Conservation (phyloP, 2,113 vertebrate species). For the Tylochromis polylepis region DNA sequence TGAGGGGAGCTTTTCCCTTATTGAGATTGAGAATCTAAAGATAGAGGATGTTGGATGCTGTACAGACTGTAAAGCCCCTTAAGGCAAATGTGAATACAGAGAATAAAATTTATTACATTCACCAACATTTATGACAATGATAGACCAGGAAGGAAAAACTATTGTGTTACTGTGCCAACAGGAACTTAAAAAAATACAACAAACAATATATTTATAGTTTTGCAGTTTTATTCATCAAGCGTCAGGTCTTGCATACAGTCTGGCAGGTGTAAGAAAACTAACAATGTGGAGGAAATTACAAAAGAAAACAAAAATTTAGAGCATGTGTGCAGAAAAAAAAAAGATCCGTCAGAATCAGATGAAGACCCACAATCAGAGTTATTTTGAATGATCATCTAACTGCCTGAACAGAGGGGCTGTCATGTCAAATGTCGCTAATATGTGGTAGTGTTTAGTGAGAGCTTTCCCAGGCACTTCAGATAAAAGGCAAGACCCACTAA, state of each 20-base stretch:
- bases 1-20: background rate
- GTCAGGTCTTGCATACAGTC: background rate
- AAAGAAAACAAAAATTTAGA: background rate
- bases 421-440: background rate
- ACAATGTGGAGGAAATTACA: background rate
- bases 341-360: background rate
- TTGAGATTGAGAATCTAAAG: background rate
- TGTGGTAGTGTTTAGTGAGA: background rate
- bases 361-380: background rate
- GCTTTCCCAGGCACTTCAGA: conserved; percentile 29
- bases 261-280: background rate
- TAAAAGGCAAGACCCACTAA: conserved; percentile 18
- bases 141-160: background rate
- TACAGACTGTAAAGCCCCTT: background rate
- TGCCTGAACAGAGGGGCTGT: background rate
- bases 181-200: background rate
- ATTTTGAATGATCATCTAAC: background rate
- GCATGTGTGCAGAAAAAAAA: background rate
- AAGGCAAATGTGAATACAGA: background rate
- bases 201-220: background rate
- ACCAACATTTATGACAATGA: background rate
- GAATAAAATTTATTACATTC: background rate
- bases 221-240: conserved; percentile 34
- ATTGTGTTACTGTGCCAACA: background rate
- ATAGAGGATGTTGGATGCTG: background rate